Evolutionary conservation across 2,113 vertebrate species (phyloP).

Genomic region (Entosphenus tridentatus): DNA sequence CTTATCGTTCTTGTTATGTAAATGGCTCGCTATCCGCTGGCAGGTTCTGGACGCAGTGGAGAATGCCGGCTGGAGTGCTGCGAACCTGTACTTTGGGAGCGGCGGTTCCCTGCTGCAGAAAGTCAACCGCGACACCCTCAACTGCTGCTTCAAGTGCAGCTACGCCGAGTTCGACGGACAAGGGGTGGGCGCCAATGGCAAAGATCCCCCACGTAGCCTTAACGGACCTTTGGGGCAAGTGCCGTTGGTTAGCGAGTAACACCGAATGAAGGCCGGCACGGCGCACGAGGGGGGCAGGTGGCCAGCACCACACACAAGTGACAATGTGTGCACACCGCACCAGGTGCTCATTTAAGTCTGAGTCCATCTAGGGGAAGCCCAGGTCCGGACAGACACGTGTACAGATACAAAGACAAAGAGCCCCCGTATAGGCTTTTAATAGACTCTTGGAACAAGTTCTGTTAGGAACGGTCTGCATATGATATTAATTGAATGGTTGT

Average conservation of each 20-base stretch:
- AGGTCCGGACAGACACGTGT: no score
- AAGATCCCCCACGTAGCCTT: not conserved
- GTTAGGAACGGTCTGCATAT: no score
- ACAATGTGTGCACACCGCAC: not conserved
- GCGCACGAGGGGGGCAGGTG: not conserved
- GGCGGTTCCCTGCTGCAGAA: constrained; percentile 32
- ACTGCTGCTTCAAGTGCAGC: constrained; percentile 34
- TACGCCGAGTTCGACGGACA: constrained; percentile 30
- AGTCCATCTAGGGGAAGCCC: no score
- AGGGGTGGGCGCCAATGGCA: constrained; percentile 17
- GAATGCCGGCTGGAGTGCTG: constrained; percentile 29
- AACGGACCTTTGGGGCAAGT: not conserved
- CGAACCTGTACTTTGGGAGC: constrained; percentile 30
- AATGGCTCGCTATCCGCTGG: not conserved
- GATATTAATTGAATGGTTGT: no score
- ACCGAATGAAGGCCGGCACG: not conserved
- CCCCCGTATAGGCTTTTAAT: no score
- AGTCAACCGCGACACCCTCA: constrained; percentile 31
- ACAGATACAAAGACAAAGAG: no score
- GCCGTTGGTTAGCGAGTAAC: not conserved
- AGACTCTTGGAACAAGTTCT: no score
- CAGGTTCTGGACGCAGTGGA: constrained; percentile 28
- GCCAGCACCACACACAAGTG: not conserved
- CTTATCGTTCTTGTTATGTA: not conserved
- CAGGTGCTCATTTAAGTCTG: not conserved